Conservation (phyloP, 2,888 invertebrate species). For the Hemistola chrysoprasaria region DNA sequence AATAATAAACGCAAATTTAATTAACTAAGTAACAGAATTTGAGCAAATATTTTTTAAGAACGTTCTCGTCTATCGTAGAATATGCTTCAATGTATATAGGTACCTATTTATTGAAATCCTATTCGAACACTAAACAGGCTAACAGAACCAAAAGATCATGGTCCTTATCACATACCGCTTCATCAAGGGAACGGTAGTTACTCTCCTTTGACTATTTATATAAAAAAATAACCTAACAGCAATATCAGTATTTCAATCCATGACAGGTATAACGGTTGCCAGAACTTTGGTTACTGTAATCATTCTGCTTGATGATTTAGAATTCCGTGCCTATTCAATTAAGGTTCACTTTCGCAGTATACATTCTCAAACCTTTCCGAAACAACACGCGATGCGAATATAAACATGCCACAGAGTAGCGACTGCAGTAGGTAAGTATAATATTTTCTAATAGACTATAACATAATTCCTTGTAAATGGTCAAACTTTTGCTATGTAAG, state of each 20-base stretch:
- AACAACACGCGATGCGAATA: slow-evolving; percentile 60
- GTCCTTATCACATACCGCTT: not conserved
- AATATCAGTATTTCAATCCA: slow-evolving; percentile 59
- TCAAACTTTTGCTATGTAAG: slow-evolving; percentile 63
- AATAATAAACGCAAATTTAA: no score
- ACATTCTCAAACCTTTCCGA: slow-evolving; percentile 24
- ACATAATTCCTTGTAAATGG: slow-evolving; percentile 73
- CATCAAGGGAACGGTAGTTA: slow-evolving; percentile 12
- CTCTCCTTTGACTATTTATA: slow-evolving; percentile 45
- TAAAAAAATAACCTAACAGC: slow-evolving; percentile 40
- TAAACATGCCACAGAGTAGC: slow-evolving; percentile 57
- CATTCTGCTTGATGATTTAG: slow-evolving; percentile 36
- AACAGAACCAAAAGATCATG: no score
- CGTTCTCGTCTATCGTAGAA: no score
- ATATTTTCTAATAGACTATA: slow-evolving; percentile 73
- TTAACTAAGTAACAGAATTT: no score
- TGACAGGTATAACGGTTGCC: slow-evolving; percentile 59
- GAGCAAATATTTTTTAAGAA: no score
- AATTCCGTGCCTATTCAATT: slow-evolving; percentile 40
- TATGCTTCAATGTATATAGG: no score
- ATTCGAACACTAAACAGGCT: no score
- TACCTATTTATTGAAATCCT: no score
- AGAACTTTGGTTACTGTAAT: slow-evolving; percentile 44
- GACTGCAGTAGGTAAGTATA: slow-evolving; percentile 48
- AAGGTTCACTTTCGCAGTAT: slow-evolving; percentile 44